A percentile compares a stretch with the other conserved stretches of the same genome.
Conservation (phyloP, 1,140 invertebrate species). For the Lepidurus arcticus region DNA sequence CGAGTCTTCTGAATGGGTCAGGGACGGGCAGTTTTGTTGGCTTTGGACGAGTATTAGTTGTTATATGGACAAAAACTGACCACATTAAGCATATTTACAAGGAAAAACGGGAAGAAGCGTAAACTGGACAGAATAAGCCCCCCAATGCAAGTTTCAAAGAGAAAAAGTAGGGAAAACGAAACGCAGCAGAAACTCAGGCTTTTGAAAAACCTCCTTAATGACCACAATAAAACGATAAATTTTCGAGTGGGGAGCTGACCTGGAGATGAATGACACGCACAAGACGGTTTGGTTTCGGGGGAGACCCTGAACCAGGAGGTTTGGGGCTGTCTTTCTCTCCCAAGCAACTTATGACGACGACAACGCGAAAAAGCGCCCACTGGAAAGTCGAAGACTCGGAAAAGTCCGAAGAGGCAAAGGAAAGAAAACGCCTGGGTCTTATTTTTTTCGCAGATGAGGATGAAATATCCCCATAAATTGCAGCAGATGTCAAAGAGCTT, state of each 20-base stretch:
- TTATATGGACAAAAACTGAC: constrained; percentile 15
- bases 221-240: constrained; percentile 35
- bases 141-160: too few species aligned
- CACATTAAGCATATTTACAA: constrained; percentile 20
- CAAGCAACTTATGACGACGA: constrained; percentile 14
- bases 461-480: constrained; percentile 22
- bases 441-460: background rate
- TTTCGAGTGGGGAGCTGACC: constrained; percentile 28
- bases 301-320: background rate
- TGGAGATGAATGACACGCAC: constrained; percentile 26
- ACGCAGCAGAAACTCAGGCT: background rate
- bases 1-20: background rate
- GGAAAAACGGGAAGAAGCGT: background rate
- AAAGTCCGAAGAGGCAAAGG: background rate
- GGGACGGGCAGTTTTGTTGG: background rate
- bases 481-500: constrained; percentile 16
- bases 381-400: background rate
- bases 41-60: background rate
- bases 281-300: background rate
- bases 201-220: constrained; percentile 30
- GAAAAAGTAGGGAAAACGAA: background rate
- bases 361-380: background rate
- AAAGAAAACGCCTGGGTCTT: background rate
- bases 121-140: background rate
- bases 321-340: background rate